Evolutionary conservation across 2,113 vertebrate genomes (phyloP).

Genomic region (Oxyruncus cristatus): DNA sequence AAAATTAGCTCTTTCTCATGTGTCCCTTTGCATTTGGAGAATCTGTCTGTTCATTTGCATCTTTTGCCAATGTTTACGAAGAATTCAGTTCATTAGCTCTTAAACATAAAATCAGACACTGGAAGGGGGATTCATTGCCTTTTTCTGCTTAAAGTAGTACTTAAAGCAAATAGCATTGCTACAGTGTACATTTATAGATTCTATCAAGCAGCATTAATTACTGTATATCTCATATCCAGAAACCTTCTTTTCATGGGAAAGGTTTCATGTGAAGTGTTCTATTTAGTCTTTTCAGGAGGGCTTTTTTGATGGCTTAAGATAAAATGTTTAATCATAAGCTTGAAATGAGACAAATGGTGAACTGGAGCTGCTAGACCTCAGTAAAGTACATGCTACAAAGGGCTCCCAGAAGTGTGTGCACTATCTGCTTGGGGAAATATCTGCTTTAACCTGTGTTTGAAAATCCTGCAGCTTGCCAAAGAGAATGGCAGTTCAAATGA

Average conservation of each 20-base stretch:
- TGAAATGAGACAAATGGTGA: conserved; percentile 25
- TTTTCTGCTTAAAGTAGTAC: conserved; percentile 64
- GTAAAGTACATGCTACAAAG: conserved; percentile 39
- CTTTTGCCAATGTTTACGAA: conserved; percentile 76
- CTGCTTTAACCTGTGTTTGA: conserved; percentile 40
- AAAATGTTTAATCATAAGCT: conserved; percentile 53
- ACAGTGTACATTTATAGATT: conserved; percentile 70
- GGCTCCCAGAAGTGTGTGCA: conserved; percentile 30
- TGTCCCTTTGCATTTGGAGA: conserved; percentile 75
- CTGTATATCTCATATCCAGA: conserved; percentile 58
- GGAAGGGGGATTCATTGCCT: conserved; percentile 70
- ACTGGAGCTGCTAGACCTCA: conserved; percentile 16
- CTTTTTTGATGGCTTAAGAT: conserved; percentile 34
- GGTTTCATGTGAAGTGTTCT: conserved; percentile 22
- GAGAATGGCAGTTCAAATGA: conserved; percentile 37
- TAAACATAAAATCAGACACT: conserved; percentile 72
- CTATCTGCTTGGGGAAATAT: conserved; percentile 63
- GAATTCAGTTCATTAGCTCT: conserved; percentile 80
- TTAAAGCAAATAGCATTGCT: conserved; percentile 72
- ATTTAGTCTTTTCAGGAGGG: not conserved
- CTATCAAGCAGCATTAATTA: conserved; percentile 72
- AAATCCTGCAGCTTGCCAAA: conserved; percentile 49
- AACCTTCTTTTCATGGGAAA: conserved; percentile 15
- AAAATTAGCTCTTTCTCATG: conserved; percentile 81
- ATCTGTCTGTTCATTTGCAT: conserved; percentile 75